These are phyloP conservation scores for Drosophila tsacasi DNA, from an alignment of 1,140 invertebrate species.

Conservation along the genomic window DNA sequence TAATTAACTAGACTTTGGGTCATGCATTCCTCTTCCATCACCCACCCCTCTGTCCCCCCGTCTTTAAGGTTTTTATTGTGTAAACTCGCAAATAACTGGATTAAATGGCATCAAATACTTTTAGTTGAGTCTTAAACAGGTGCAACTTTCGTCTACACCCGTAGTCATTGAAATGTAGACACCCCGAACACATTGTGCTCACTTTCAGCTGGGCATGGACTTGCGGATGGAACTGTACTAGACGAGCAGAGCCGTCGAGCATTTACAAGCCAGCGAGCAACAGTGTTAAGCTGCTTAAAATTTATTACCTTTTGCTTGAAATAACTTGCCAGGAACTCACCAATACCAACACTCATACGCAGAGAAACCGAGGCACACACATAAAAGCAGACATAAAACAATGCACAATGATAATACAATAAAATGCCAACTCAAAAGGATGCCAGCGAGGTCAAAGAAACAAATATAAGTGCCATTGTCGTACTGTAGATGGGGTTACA, in stretches of 20 bases:
- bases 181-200: constrained; percentile 8
- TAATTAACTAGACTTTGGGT: constrained; percentile 78
- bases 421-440: constrained; percentile 70
- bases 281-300: constrained; percentile 85
- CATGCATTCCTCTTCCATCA: constrained; percentile 49
- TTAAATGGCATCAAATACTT: constrained; percentile 81
- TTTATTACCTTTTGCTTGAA: constrained; percentile 84
- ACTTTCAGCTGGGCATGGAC: constrained; percentile 32
- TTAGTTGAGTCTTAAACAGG: constrained; percentile 75
- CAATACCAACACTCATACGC: constrained; percentile 28
- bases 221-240: constrained; percentile 45
- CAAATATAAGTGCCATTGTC: constrained; percentile 58
- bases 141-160: constrained; percentile 54
- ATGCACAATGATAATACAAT: constrained; percentile 70
- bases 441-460: constrained; percentile 48
- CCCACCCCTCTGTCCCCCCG: neutral
- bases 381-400: constrained; percentile 56
- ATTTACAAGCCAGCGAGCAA: constrained; percentile 82
- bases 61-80: constrained; percentile 71
- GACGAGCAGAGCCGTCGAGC: constrained; percentile 40
- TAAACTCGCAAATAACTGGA: constrained; percentile 82
- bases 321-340: constrained; percentile 72
- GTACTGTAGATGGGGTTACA: constrained; percentile 57
- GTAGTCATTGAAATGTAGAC: constrained; percentile 25
- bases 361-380: constrained; percentile 16